These are phyloP conservation scores for Nyctereutes procyonoides DNA, from an alignment of 2,113 vertebrate genomes.

Conservation along the genomic window DNA sequence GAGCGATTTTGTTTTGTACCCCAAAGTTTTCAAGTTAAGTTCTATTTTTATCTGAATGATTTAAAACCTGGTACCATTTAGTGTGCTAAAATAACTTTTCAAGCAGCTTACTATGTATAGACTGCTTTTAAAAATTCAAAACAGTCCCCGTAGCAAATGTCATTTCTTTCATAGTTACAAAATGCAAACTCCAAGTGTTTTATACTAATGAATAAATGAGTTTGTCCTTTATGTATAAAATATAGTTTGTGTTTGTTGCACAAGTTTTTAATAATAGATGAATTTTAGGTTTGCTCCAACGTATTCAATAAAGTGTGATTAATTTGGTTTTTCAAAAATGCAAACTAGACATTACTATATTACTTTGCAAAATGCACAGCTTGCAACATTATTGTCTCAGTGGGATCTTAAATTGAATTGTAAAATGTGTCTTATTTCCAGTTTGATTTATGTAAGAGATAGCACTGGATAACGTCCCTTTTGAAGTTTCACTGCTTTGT, in stretches of 20 bases:
- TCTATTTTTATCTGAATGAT: conserved; percentile 23
- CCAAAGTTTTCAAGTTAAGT: conserved; percentile 58
- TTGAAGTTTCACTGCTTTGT: conserved; percentile 89
- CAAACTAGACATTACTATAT: conserved; percentile 94
- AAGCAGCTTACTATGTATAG: conserved; percentile 79
- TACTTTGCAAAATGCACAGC: conserved; percentile 93
- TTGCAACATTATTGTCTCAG: conserved; percentile 94
- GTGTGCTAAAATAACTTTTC: conserved; percentile 82
- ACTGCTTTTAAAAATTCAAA: conserved; percentile 87
- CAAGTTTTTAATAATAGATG: conserved; percentile 93
- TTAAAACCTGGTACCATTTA: conserved; percentile 68
- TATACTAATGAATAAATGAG: conserved; percentile 94
- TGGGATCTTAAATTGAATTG: conserved; percentile 94
- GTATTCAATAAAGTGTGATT: conserved; percentile 94
- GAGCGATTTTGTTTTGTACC: neutral
- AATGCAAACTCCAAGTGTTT: conserved; percentile 90
- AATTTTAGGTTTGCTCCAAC: conserved; percentile 91
- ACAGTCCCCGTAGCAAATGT: conserved; percentile 84
- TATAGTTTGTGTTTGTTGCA: conserved; percentile 91
- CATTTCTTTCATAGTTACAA: conserved; percentile 87
- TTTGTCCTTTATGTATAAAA: conserved; percentile 94
- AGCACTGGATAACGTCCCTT: conserved; percentile 89
- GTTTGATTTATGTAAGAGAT: conserved; percentile 93
- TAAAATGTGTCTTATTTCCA: conserved; percentile 93
- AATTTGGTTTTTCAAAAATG: conserved; percentile 94